These are phyloP conservation scores for Ctenosaura bakeri DNA, from an alignment of 2,797 vertebrate genomes.

Conservation along the genomic window DNA sequence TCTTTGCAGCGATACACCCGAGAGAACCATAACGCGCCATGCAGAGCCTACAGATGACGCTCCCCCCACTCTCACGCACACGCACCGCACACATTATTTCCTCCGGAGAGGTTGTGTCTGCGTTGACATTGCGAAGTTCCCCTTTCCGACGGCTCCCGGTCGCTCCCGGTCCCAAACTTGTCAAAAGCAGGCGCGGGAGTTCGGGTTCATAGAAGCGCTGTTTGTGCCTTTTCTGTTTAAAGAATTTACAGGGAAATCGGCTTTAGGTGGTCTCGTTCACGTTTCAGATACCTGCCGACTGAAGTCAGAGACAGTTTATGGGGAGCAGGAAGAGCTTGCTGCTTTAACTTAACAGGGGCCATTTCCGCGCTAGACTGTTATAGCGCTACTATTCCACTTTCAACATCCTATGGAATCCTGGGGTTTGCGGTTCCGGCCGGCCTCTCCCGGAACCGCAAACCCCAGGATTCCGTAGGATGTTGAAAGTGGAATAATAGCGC, in stretches of 20 bases:
- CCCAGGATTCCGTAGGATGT: no score
- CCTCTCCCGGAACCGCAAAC: no score
- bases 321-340: background rate
- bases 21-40: conserved; percentile 34
- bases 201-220: background rate
- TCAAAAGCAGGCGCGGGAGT: background rate
- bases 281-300: background rate
- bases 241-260: background rate
- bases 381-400: no score
- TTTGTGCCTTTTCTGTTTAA: background rate
- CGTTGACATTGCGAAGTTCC: background rate
- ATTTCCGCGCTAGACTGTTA: no score
- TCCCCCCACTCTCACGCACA: no score
- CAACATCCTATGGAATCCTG: no score
- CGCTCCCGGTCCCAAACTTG: conserved; percentile 75
- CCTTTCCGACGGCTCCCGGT: conserved; percentile 18
- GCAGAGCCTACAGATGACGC: conserved; percentile 19
- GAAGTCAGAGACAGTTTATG: background rate
- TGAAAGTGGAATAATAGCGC: no score
- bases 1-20: background rate
- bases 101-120: conserved; percentile 15
- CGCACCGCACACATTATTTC: no score
- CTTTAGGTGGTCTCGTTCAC: background rate
- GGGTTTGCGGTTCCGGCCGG: no score
- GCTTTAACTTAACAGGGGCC: background rate